Conservation (phyloP, 2,888 invertebrate species). For the Eumacrocentrus americanus region DNA sequence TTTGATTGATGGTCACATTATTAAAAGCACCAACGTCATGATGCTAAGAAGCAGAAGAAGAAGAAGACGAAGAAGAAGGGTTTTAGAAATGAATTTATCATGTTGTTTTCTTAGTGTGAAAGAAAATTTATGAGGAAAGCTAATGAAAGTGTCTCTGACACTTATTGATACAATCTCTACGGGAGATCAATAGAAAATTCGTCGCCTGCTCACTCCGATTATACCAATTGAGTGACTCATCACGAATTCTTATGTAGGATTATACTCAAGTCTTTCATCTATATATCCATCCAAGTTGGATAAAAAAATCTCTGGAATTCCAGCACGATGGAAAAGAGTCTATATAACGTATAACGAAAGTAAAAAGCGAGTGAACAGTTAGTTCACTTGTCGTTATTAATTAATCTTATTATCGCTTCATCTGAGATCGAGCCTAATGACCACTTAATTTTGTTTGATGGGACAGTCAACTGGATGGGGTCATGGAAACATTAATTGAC, state of each 20-base stretch:
- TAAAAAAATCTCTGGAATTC: neutral
- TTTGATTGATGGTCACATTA: conserved; percentile 17
- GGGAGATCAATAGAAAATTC: conserved; percentile 20
- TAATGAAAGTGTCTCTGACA: conserved; percentile 6
- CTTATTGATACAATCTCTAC: conserved; percentile 13
- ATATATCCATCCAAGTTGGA: neutral
- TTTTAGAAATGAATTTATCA: conserved; percentile 4
- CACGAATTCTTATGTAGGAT: neutral
- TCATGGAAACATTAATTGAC: conserved; percentile 27
- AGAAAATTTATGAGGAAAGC: neutral
- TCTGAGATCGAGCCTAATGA: conserved; percentile 19
- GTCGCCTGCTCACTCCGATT: conserved; percentile 13
- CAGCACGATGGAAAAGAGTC: conserved; percentile 7
- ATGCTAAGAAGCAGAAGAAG: neutral
- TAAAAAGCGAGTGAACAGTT: conserved; percentile 13
- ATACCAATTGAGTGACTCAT: conserved; percentile 12
- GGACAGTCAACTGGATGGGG: conserved; percentile 15
- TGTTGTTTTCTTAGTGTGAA: neutral
- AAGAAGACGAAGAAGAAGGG: neutral
- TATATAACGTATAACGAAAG: neutral
- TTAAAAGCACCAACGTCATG: conserved; percentile 10
- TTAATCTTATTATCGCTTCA: conserved; percentile 25
- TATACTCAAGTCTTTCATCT: neutral
- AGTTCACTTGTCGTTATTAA: conserved; percentile 24
- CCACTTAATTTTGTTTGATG: conserved; percentile 26